Percentiles rank a stretch among this genome's conserved stretches.
Conservation (phyloP, 2,113 vertebrate species). For the Leucosticte australis region DNA sequence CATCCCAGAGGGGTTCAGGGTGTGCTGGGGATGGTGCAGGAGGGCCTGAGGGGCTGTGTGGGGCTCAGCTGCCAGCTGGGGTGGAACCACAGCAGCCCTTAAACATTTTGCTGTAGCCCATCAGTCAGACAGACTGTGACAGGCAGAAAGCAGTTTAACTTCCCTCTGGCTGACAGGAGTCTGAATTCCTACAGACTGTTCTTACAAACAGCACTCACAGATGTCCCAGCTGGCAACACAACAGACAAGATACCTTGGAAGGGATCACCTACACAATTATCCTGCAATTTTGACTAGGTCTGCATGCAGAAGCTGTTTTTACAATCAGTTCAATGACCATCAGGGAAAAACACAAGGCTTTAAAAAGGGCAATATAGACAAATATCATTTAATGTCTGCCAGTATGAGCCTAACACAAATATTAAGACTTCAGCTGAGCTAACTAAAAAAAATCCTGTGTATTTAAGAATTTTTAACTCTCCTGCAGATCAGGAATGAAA, state of each 20-base stretch:
- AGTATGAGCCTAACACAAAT: not conserved
- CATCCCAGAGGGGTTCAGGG: not conserved
- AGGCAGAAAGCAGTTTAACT: not conserved
- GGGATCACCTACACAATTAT: not conserved
- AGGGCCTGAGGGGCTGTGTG: not conserved
- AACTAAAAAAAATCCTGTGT: not conserved
- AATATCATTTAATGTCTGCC: not conserved
- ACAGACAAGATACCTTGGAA: not conserved
- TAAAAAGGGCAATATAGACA: not conserved
- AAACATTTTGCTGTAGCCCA: accelerated
- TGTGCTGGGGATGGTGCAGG: not conserved
- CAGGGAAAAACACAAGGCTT: not conserved
- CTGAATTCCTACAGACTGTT: not conserved
- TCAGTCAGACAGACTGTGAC: not conserved
- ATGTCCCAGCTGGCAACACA: not conserved
- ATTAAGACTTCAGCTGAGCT: not conserved
- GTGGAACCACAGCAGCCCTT: not conserved
- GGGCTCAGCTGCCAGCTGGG: not conserved
- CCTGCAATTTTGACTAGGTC: not conserved
- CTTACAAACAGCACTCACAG: not conserved
- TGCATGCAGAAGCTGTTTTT: not conserved
- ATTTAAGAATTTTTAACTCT: not conserved
- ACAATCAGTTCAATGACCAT: not conserved
- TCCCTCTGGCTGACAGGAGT: not conserved
- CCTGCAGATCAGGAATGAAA: not conserved